Evolutionary conservation across 2,888 invertebrate species (phyloP).

Genomic region (Tetramorium bicarinatum): DNA sequence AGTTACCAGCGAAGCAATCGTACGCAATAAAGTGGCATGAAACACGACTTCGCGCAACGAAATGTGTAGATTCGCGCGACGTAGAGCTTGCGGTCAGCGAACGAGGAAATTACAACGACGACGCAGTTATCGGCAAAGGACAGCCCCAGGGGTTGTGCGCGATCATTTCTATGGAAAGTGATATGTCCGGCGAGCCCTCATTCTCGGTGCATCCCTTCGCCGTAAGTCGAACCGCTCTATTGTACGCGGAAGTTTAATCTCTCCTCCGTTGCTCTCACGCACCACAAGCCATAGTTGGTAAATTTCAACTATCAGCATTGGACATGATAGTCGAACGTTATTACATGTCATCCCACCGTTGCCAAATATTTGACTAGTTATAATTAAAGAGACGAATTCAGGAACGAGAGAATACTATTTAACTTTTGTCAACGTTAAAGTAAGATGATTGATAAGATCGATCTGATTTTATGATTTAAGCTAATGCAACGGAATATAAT

Average conservation of each 20-base stretch:
- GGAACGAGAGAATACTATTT: background rate
- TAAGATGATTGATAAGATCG: background rate
- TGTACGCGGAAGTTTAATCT: conserved; percentile 45
- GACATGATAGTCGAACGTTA: background rate
- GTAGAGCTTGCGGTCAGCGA: conserved; percentile 41
- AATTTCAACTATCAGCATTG: background rate
- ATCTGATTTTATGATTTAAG: background rate
- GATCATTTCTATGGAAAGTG: conserved; percentile 55
- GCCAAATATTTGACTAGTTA: conserved; percentile 47
- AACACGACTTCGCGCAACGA: conserved; percentile 24
- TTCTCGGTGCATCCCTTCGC: conserved; percentile 23
- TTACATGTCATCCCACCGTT: background rate
- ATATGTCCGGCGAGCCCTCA: conserved; percentile 37
- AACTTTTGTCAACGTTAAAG: conserved; percentile 1
- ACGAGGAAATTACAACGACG: conserved; percentile 47
- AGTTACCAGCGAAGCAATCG: background rate
- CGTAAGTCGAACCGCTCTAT: conserved; percentile 31
- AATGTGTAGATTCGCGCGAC: conserved; percentile 13
- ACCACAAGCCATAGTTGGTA: conserved; percentile 2
- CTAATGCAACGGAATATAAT: background rate
- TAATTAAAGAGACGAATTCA: conserved; percentile 19
- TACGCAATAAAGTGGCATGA: conserved; percentile 35
- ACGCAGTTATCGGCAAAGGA: conserved; percentile 50
- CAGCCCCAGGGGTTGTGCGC: conserved; percentile 33
- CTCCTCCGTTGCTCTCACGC: conserved; percentile 27